These are phyloP conservation scores for Nymphalis polychloros DNA, from an alignment of 2,888 invertebrate genomes.

Conservation along the genomic window DNA sequence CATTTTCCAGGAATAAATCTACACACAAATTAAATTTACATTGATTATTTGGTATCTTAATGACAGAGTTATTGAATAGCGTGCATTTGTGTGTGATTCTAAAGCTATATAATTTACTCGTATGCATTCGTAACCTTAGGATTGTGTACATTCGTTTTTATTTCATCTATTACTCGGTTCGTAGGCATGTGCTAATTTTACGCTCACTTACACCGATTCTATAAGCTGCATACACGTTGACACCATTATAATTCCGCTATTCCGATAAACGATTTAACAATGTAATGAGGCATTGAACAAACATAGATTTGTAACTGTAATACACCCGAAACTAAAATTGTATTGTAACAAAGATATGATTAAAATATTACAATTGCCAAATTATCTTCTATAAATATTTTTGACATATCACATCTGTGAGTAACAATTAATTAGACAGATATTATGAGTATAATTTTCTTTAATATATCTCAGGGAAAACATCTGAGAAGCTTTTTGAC, in stretches of 20 bases:
- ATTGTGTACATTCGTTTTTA: neutral
- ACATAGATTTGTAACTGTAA: neutral
- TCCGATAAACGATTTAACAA: constrained; percentile 2
- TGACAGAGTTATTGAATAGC: too few species aligned
- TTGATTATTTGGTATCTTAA: too few species aligned
- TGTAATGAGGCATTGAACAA: neutral
- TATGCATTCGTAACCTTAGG: neutral
- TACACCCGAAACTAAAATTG: neutral
- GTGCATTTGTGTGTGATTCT: neutral
- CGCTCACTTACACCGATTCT: constrained; percentile 22
- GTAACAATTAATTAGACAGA: too few species aligned
- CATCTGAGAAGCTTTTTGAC: too few species aligned
- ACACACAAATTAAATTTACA: too few species aligned
- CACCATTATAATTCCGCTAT: constrained; percentile 16
- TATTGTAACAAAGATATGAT: too few species aligned
- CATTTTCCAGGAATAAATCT: neutral
- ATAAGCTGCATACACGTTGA: constrained; percentile 19
- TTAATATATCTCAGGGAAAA: too few species aligned
- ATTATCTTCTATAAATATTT: too few species aligned
- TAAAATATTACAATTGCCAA: too few species aligned
- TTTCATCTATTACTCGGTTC: constrained; percentile 18
- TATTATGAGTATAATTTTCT: too few species aligned
- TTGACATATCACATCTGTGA: too few species aligned
- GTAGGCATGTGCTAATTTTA: constrained; percentile 25
- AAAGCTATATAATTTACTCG: neutral